Conservation (phyloP, 2,113 vertebrate species). For the Rutilus rutilus region DNA sequence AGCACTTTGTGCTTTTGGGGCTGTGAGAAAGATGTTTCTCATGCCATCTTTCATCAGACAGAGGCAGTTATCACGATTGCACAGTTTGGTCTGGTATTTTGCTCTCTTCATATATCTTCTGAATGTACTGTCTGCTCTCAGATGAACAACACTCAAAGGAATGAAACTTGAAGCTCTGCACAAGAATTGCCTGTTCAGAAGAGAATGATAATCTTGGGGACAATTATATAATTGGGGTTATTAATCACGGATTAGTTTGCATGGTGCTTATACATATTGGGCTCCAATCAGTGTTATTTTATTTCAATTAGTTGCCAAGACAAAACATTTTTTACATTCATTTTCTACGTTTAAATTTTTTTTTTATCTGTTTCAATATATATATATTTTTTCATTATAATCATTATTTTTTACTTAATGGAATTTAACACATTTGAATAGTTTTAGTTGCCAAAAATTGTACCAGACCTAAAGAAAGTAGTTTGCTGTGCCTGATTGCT, state of each 20-base stretch:
- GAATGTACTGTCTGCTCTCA: not conserved
- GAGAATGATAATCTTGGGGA: not conserved
- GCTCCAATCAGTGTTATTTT: not conserved
- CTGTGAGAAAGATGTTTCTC: not conserved
- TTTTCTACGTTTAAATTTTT: too few relatives aligned
- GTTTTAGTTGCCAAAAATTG: not conserved
- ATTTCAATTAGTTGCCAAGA: too few relatives aligned
- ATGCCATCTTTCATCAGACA: not conserved
- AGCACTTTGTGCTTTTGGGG: not conserved
- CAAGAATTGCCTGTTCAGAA: not conserved
- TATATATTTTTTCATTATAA: too few relatives aligned
- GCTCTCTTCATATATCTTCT: not conserved
- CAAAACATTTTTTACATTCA: too few relatives aligned
- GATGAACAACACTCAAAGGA: not conserved
- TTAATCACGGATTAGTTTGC: not conserved
- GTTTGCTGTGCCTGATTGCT: not conserved
- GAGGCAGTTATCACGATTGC: not conserved
- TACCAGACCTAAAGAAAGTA: not conserved
- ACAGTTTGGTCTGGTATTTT: not conserved
- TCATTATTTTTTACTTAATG: too few relatives aligned
- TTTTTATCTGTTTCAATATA: too few relatives aligned
- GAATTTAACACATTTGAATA: too few relatives aligned
- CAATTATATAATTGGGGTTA: not conserved
- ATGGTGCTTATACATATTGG: not conserved
- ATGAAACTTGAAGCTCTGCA: not conserved